Conservation (phyloP, 2,113 vertebrate genomes). For the Nothocercus julius region DNA sequence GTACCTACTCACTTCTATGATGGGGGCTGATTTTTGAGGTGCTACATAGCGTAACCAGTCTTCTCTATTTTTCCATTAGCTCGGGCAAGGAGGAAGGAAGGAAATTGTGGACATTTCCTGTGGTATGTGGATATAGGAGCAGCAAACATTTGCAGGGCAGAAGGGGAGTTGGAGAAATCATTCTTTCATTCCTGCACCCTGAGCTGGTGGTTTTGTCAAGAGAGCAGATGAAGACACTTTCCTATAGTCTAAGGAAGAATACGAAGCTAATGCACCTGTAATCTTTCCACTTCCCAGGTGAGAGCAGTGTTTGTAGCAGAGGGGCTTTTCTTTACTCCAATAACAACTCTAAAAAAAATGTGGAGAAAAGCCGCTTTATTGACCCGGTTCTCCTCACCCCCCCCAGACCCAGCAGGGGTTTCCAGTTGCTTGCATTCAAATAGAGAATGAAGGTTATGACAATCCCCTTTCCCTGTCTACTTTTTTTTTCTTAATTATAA, state of each 20-base stretch:
- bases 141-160: neutral
- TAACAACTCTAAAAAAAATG: neutral
- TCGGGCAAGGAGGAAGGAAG: neutral
- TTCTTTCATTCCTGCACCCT: accelerated
- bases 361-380: neutral
- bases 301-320: neutral
- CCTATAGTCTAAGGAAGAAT: neutral
- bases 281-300: neutral
- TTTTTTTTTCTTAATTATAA: neutral
- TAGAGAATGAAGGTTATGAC: neutral
- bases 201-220: neutral
- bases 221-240: neutral
- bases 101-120: neutral
- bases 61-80: neutral
- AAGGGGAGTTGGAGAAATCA: neutral
- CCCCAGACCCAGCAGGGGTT: neutral
- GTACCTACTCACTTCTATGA: neutral
- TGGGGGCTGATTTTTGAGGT: neutral
- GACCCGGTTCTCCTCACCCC: neutral
- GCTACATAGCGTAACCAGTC: neutral
- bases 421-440: neutral
- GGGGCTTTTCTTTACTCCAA: neutral
- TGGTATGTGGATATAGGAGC: neutral
- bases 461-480: neutral
- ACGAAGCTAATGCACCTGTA: neutral